Percentiles rank a stretch among this genome's conserved stretches.
Conservation (phyloP, 2,113 vertebrate genomes). For the Oxygymnocypris stewartii region DNA sequence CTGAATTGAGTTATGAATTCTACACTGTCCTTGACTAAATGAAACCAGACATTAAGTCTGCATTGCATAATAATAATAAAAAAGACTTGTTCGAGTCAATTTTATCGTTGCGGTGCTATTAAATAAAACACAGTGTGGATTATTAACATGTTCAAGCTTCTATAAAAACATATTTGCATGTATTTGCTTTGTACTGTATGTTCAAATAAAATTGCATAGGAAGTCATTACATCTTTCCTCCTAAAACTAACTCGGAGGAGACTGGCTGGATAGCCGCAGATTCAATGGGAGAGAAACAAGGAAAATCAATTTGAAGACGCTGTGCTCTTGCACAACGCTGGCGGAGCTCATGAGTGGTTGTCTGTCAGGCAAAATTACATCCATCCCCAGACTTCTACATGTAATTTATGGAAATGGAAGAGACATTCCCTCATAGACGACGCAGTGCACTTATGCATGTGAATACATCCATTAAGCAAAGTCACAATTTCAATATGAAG, state of each 20-base stretch:
- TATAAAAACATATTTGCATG: constrained; percentile 19
- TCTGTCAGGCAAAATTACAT: constrained; percentile 57
- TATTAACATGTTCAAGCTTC: constrained; percentile 21
- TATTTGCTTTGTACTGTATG: not conserved
- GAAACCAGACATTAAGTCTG: constrained; percentile 24
- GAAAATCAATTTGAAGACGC: constrained; percentile 59
- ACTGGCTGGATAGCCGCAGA: constrained; percentile 8
- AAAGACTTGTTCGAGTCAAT: not conserved
- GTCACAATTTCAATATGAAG: constrained; percentile 57
- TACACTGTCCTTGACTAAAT: not conserved
- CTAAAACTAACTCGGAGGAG: constrained; percentile 9
- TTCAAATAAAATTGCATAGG: constrained; percentile 18
- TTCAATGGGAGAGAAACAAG: constrained; percentile 44
- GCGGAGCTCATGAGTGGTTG: constrained; percentile 45
- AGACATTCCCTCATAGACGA: constrained; percentile 38
- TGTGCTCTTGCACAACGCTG: constrained; percentile 49
- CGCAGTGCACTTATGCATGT: constrained; percentile 48
- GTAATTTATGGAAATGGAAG: constrained; percentile 61
- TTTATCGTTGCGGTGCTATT: not conserved
- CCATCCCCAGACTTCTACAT: constrained; percentile 43
- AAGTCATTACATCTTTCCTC: constrained; percentile 2
- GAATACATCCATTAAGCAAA: constrained; percentile 58
- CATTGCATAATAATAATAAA: not conserved
- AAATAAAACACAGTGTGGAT: constrained; percentile 16
- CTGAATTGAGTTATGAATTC: constrained; percentile 7